These are phyloP conservation scores for Todiramphus chloris DNA, from an alignment of 2,113 vertebrate genomes.

Conservation along the genomic window DNA sequence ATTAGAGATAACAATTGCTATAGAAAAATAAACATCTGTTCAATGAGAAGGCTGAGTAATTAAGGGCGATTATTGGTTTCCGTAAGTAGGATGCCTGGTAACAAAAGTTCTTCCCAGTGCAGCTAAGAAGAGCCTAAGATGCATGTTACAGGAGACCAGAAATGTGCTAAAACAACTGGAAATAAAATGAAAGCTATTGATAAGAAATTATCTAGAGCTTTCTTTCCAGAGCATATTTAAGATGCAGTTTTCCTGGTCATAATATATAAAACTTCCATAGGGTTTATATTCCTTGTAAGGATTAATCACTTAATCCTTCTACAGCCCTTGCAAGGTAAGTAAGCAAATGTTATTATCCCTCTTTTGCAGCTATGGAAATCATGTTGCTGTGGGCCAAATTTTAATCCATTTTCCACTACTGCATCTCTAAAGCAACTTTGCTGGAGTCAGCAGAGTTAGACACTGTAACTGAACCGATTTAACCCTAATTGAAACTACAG, in stretches of 20 bases:
- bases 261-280: neutral
- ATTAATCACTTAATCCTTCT: slow-evolving; percentile 62
- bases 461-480: slow-evolving; percentile 28
- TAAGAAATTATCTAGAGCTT: neutral
- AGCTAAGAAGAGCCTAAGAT: neutral
- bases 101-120: neutral
- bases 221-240: slow-evolving; percentile 24
- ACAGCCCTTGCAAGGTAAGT: slow-evolving; percentile 38
- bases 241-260: slow-evolving; percentile 1
- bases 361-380: slow-evolving; percentile 16
- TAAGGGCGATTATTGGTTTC: slow-evolving; percentile 33
- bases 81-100: neutral
- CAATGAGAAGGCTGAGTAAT: slow-evolving; percentile 24
- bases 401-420: slow-evolving; percentile 42
- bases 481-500: neutral
- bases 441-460: slow-evolving; percentile 16
- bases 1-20: slow-evolving; percentile 67
- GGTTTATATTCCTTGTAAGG: slow-evolving; percentile 41
- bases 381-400: slow-evolving; percentile 30
- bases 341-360: slow-evolving; percentile 43
- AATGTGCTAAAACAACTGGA: neutral
- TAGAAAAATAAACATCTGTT: slow-evolving; percentile 65
- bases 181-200: neutral
- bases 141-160: neutral
- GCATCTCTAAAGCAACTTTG: slow-evolving; percentile 22